Evolutionary conservation across 2,888 invertebrate genomes (phyloP).

Genomic region (Mimachlamys varia): DNA sequence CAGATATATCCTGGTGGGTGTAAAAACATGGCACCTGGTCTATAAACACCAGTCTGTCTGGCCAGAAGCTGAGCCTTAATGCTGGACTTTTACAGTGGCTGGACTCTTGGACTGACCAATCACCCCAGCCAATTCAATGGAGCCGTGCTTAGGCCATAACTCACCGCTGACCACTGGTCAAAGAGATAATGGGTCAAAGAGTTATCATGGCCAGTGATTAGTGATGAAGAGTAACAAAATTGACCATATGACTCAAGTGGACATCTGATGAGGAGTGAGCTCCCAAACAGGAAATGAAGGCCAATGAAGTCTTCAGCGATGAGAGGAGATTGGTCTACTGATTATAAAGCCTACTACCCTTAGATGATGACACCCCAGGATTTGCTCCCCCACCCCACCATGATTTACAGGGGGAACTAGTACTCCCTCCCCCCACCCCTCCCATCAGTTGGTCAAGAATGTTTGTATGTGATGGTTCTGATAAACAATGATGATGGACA

Average conservation of each 20-base stretch:
- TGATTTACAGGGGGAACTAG: background rate
- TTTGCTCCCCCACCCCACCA: background rate
- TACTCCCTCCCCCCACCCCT: no score
- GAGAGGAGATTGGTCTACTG: background rate
- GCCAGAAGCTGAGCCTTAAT: background rate
- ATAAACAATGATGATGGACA: conserved; percentile 18
- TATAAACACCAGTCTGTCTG: background rate
- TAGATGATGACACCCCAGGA: background rate
- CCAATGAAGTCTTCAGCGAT: background rate
- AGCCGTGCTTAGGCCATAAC: background rate
- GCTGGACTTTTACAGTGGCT: background rate
- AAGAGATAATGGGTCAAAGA: background rate
- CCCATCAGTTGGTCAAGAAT: conserved; percentile 23
- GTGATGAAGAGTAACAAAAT: conserved; percentile 11
- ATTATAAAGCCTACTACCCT: background rate
- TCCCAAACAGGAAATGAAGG: background rate
- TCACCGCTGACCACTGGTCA: conserved; percentile 8
- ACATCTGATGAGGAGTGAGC: background rate
- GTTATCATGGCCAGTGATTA: conserved; percentile 9
- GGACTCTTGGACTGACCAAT: background rate
- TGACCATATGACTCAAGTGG: conserved; percentile 7
- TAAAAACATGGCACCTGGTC: background rate
- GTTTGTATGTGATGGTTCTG: background rate
- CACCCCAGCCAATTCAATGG: background rate
- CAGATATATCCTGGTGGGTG: conserved; percentile 14